These are phyloP conservation scores for Blomia tropicalis DNA, from an alignment of 2,888 invertebrate genomes.

Conservation along the genomic window DNA sequence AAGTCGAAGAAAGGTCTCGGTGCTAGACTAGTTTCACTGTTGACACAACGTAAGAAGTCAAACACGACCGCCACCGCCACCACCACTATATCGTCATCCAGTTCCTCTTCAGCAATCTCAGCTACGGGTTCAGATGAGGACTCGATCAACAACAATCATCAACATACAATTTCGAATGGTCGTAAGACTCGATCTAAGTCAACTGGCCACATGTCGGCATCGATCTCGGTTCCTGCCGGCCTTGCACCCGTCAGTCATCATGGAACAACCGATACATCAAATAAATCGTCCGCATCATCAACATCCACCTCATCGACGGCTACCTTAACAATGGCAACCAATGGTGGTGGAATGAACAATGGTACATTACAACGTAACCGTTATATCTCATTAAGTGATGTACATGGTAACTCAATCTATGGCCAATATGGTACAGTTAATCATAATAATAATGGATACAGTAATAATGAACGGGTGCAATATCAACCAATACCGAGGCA, in stretches of 20 bases:
- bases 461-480: background rate
- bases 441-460: background rate
- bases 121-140: background rate
- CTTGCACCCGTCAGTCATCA: background rate
- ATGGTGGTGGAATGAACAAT: background rate
- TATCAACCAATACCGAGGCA: background rate
- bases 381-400: constrained; percentile 8
- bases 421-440: background rate
- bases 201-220: constrained; percentile 4
- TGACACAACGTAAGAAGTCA: background rate
- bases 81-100: background rate
- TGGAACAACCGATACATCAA: background rate
- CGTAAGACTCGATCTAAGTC: constrained; percentile 9
- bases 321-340: background rate
- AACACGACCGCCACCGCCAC: background rate
- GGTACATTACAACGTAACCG: background rate
- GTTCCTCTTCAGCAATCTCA: background rate
- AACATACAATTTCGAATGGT: background rate
- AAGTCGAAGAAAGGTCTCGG: constrained; percentile 9
- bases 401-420: constrained; percentile 11
- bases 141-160: background rate
- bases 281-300: background rate
- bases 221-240: constrained; percentile 2
- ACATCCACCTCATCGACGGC: background rate
- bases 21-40: constrained; percentile 8